Conservation (phyloP, 1,140 invertebrate species). For the Eulimnadia texana region DNA sequence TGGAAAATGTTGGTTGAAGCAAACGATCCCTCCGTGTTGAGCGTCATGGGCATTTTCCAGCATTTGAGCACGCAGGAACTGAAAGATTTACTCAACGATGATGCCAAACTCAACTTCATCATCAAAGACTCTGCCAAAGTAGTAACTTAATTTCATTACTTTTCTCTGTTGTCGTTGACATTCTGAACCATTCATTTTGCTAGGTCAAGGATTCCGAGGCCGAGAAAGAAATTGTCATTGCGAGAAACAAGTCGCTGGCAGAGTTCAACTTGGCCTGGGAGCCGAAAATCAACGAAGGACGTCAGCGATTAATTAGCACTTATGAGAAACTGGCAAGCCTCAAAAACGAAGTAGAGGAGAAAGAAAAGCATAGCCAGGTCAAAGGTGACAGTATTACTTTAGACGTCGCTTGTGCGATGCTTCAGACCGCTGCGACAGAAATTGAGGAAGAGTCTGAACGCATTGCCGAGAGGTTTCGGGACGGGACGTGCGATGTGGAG, state of each 20-base stretch:
- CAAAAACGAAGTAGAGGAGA: conserved; percentile 47
- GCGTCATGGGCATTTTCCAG: conserved; percentile 35
- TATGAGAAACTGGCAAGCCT: conserved; percentile 50
- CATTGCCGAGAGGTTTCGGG: conserved; percentile 56
- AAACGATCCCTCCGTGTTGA: conserved; percentile 1
- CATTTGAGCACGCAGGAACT: conserved; percentile 55
- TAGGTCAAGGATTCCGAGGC: conserved; percentile 61
- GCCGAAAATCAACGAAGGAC: conserved; percentile 55
- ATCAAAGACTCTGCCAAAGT: conserved; percentile 64
- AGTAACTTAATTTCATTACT: conserved; percentile 18
- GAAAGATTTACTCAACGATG: conserved; percentile 67
- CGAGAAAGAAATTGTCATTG: conserved; percentile 70
- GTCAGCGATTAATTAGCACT: conserved; percentile 47
- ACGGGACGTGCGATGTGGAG: conserved; percentile 54
- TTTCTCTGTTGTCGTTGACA: background rate
- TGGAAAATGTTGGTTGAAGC: conserved; percentile 9
- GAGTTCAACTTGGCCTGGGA: conserved; percentile 73
- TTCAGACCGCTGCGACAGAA: conserved; percentile 71
- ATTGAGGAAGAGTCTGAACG: conserved; percentile 75
- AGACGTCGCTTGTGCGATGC: conserved; percentile 62
- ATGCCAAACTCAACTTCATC: conserved; percentile 62
- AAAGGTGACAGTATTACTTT: conserved; percentile 28
- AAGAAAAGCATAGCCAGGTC: conserved; percentile 24
- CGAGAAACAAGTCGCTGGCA: conserved; percentile 66
- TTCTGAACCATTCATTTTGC: conserved; percentile 23